Evolutionary conservation across 2,888 invertebrate species (phyloP).

Genomic region (Leistus spinibarbis): DNA sequence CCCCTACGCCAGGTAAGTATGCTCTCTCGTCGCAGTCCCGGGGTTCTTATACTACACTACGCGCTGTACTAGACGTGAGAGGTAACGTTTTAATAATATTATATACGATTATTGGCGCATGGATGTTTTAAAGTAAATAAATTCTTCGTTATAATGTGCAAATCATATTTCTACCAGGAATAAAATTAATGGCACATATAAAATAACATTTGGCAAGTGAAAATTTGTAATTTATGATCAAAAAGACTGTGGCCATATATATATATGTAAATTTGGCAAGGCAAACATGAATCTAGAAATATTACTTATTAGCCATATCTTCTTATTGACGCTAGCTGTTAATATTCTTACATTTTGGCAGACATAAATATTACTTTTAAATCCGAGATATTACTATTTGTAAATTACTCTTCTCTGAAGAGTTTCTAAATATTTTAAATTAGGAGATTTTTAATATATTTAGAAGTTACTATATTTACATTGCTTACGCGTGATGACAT

Average conservation of each 20-base stretch:
- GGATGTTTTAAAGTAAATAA: no score
- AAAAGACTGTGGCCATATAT: not conserved
- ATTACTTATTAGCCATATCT: not conserved
- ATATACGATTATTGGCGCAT: no score
- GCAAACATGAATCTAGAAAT: not conserved
- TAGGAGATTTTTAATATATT: no score
- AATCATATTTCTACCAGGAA: not conserved
- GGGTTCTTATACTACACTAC: no score
- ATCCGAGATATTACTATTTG: not conserved
- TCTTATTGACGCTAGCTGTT: not conserved
- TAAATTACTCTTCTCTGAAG: not conserved
- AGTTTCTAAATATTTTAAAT: no score
- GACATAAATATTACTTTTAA: not conserved
- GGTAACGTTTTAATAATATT: no score
- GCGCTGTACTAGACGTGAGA: no score
- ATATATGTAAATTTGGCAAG: not conserved
- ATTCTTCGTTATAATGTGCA: no score
- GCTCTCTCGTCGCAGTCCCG: no score
- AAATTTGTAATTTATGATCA: not conserved
- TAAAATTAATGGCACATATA: not conserved
- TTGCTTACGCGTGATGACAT: no score
- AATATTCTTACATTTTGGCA: not conserved
- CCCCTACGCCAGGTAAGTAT: slow-evolving; percentile 62
- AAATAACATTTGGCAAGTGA: not conserved
- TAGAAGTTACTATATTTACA: no score